Evolutionary conservation across 2,888 invertebrate species (phyloP).

Genomic region (Crepidodera aurea): DNA sequence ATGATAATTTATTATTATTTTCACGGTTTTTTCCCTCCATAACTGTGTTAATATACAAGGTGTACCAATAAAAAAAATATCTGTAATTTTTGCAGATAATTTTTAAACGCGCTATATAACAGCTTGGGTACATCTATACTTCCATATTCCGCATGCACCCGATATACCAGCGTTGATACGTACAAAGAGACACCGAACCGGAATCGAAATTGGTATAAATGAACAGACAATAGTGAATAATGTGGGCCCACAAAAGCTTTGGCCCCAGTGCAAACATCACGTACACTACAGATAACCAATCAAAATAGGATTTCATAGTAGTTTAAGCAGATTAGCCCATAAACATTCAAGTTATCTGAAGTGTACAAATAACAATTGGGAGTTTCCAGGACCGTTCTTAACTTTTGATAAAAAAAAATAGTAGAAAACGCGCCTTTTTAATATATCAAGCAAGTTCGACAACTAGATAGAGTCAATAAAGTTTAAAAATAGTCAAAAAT

Average conservation of each 20-base stretch:
- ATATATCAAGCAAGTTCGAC: no score
- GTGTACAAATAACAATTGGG: constrained; percentile 35
- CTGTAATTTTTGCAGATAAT: no score
- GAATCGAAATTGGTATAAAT: constrained; percentile 44
- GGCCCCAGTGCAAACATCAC: constrained; percentile 40
- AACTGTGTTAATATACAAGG: no score
- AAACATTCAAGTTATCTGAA: constrained; percentile 42
- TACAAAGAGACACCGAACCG: constrained; percentile 33
- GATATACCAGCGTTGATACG: constrained; percentile 8
- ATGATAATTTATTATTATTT: no score
- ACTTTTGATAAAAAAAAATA: not conserved
- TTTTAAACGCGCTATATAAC: no score
- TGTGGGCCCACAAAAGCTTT: constrained; percentile 36
- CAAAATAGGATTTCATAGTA: constrained; percentile 42
- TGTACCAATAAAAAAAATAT: no score
- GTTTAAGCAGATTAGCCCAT: constrained; percentile 40
- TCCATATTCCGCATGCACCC: constrained; percentile 13
- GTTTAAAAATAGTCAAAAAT: no score
- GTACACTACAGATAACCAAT: constrained; percentile 46
- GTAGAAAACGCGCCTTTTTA: no score
- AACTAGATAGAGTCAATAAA: no score
- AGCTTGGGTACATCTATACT: not conserved
- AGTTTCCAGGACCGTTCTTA: not conserved
- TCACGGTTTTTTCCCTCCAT: no score
- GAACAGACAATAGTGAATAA: constrained; percentile 45